Conservation (phyloP, 1,140 invertebrate species). For the Trypoxylus dichotomus region DNA sequence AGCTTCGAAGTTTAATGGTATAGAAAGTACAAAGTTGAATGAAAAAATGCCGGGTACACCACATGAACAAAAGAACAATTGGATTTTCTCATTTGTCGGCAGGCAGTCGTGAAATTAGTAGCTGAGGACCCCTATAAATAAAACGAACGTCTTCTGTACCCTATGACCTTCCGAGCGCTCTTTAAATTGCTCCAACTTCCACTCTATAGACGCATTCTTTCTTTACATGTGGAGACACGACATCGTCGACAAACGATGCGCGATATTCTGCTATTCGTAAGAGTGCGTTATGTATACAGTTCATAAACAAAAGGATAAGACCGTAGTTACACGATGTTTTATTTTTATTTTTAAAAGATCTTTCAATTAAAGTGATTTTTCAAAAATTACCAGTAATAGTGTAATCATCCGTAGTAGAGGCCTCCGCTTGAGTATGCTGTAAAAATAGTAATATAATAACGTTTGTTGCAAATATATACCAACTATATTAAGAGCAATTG, state of each 20-base stretch:
- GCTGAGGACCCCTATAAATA: not conserved
- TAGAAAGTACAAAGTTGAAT: not conserved
- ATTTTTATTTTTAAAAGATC: too few species aligned
- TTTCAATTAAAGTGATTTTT: too few species aligned
- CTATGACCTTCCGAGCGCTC: constrained; percentile 13
- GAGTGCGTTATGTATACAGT: not conserved
- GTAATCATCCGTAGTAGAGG: too few species aligned
- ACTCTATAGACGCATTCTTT: not conserved
- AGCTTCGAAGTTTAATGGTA: not conserved
- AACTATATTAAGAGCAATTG: too few species aligned
- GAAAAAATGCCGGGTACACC: not conserved
- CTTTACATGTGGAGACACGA: not conserved
- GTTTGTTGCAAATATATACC: too few species aligned
- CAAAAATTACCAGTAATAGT: too few species aligned
- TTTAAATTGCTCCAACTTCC: not conserved
- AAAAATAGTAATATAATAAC: too few species aligned
- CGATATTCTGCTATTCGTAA: not conserved
- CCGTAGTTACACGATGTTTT: not conserved
- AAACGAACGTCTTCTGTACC: not conserved
- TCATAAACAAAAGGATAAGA: not conserved
- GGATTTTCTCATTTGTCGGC: constrained; percentile 10
- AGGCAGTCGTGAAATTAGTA: constrained; percentile 11
- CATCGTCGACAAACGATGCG: not conserved
- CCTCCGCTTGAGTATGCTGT: too few species aligned
- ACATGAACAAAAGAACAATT: constrained; percentile 14